Conservation (phyloP, 1,140 invertebrate species). For the Physella acuta region DNA sequence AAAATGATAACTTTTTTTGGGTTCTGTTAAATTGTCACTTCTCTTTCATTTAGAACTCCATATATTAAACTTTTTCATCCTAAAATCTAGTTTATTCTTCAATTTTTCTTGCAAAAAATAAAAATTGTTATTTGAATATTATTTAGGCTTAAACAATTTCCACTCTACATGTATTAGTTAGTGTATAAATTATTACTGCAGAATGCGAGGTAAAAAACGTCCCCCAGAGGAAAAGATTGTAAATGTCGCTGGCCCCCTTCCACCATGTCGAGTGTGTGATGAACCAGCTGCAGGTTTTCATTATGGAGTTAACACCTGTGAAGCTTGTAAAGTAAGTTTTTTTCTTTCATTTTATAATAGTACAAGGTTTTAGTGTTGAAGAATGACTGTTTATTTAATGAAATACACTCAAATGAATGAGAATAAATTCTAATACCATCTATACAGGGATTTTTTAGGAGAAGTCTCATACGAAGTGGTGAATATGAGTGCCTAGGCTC, state of each 20-base stretch:
- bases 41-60: no score
- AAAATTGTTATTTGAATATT: no score
- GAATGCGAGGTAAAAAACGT: constrained; percentile 16
- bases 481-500: constrained; percentile 46
- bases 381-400: no score
- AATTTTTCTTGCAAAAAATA: no score
- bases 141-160: no score
- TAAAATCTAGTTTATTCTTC: no score
- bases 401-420: no score
- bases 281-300: constrained; percentile 63
- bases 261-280: constrained; percentile 62
- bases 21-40: no score
- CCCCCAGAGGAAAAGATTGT: constrained; percentile 5
- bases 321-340: constrained; percentile 61
- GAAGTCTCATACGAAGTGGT: constrained; percentile 45
- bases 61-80: no score
- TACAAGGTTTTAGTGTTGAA: neutral
- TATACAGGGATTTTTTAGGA: constrained; percentile 58
- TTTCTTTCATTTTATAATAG: neutral
- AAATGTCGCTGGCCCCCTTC: constrained; percentile 29
- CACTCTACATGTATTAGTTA: no score
- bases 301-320: constrained; percentile 64
- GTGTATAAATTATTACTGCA: neutral
- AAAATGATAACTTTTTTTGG: no score
- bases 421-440: no score